Evolutionary conservation across 2,113 vertebrate genomes (phyloP), one percentile per base, ranked within the genome.

Genomic region (Eonycteris spelaea): DNA sequence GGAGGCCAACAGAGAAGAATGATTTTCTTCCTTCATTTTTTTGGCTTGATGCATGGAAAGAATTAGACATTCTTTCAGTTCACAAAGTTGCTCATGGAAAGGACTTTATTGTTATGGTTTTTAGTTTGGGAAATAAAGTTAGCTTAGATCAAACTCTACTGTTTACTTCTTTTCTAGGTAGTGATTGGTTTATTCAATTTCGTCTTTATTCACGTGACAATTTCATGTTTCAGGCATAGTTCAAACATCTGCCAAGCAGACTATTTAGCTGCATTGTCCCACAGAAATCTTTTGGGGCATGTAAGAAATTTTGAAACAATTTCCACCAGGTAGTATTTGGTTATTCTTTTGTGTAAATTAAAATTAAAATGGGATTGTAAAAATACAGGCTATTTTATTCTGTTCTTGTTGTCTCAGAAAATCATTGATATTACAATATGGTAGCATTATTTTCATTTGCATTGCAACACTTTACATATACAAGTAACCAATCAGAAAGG

Each of bases 1-100:
- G 96, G 98, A 99, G 98, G 98, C 98, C 97, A 98, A 97, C 89
- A 97, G 97, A 98, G 96, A 98, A 98, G 98, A 99, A 99, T 99
- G 97, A 98, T 98, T 98, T 98, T 97, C 89, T 91, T n/a, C 91
- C 97, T 98, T 98, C 98, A 68, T 98, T 97, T 98, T 96, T 98
- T 98, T 91, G 86, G 83, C 96, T 97, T 91, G 86, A 91, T 91
- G 95, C 95, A 94, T 86, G 87, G 87, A 96, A 97, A 98, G 91
- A 96, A 96, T 98, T 95, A 98, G 30, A 90, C 90, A 96, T 95
- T 97, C 95, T 96, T 98, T 98, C 96, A 96, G 90, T 93, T 97
- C 95, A 97, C 95, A 51, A 97, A 98, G 97, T 98, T 98, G 97
- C 96, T 98, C 97, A 53, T 95, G 95, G 95, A 94, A 97, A 97